phyloP scores from a whole-genome alignment of 2,797 vertebrate genomes.

The Selene dorsalis region DNA sequence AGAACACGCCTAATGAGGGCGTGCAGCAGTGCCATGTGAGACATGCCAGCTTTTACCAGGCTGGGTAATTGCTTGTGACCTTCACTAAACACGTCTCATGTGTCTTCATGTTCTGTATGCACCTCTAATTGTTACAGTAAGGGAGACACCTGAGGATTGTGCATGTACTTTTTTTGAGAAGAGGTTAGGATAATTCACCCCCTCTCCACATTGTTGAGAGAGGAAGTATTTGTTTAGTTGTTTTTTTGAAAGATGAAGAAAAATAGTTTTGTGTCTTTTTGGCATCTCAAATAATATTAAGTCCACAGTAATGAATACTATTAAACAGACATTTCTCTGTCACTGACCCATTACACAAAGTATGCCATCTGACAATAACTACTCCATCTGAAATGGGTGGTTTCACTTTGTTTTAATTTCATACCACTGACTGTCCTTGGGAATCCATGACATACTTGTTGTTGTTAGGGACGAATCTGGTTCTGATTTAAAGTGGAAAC shows the following conservation, averaged over 20 bases:
- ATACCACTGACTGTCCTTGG: slow-evolving; percentile 38
- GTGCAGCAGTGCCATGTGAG: slow-evolving; percentile 76
- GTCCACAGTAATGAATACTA: not conserved
- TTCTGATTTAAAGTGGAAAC: slow-evolving; percentile 63
- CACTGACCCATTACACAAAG: not conserved
- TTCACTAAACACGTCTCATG: slow-evolving; percentile 74
- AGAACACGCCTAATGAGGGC: slow-evolving; percentile 81
- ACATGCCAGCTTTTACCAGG: slow-evolving; percentile 80
- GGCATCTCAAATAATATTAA: slow-evolving; percentile 1
- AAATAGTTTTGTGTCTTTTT: not conserved
- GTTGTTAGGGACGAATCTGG: slow-evolving; percentile 52
- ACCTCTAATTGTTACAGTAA: slow-evolving; percentile 72
- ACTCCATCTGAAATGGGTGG: slow-evolving; percentile 23
- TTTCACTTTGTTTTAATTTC: slow-evolving; percentile 46
- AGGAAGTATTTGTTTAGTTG: not conserved
- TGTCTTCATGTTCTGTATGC: slow-evolving; percentile 63
- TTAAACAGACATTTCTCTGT: not conserved
- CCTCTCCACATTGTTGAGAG: not conserved
- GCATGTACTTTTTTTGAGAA: slow-evolving; percentile 14
- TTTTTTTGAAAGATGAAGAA: not conserved
- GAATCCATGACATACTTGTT: slow-evolving; percentile 52
- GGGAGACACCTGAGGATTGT: slow-evolving; percentile 48
- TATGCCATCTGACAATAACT: slow-evolving; percentile 1
- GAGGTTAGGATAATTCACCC: slow-evolving; percentile 20
- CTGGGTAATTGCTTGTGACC: slow-evolving; percentile 81